These are phyloP conservation scores for Ceratitis capitata DNA, from an alignment of 1,140 invertebrate species.

Conservation along the genomic window DNA sequence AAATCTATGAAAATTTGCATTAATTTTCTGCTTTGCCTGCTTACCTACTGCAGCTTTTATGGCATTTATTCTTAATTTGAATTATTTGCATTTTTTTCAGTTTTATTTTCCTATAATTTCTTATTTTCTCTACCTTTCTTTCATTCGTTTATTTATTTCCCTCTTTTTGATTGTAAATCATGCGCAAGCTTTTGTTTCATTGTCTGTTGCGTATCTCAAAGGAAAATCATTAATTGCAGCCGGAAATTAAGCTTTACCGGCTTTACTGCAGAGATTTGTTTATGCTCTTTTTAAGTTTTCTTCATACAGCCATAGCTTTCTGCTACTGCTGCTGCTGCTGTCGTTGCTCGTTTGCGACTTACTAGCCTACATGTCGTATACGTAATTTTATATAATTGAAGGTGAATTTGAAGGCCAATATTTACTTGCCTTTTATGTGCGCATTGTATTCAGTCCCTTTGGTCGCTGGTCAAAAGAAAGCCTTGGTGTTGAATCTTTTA, in stretches of 20 bases:
- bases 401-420: background rate
- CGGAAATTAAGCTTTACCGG: background rate
- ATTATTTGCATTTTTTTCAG: background rate
- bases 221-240: background rate
- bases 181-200: background rate
- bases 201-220: background rate
- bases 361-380: background rate
- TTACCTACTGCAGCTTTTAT: background rate
- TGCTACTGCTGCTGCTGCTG: too few relatives aligned
- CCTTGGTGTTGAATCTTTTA: background rate
- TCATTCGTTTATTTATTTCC: background rate
- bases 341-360: background rate
- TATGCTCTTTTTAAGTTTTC: too few relatives aligned
- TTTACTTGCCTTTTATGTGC: background rate
- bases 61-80: too few relatives aligned
- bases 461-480: background rate
- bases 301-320: too few relatives aligned
- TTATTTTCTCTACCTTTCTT: background rate
- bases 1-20: slow-evolving; percentile 1
- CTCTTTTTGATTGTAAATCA: background rate
- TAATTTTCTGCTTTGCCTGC: background rate
- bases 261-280: background rate
- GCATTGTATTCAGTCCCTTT: background rate
- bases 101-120: background rate
- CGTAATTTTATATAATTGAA: background rate